Evolutionary conservation across 2,797 vertebrate genomes (phyloP), one percentile per base, ranked within the genome.

Genomic region (Lepus townsendii): DNA sequence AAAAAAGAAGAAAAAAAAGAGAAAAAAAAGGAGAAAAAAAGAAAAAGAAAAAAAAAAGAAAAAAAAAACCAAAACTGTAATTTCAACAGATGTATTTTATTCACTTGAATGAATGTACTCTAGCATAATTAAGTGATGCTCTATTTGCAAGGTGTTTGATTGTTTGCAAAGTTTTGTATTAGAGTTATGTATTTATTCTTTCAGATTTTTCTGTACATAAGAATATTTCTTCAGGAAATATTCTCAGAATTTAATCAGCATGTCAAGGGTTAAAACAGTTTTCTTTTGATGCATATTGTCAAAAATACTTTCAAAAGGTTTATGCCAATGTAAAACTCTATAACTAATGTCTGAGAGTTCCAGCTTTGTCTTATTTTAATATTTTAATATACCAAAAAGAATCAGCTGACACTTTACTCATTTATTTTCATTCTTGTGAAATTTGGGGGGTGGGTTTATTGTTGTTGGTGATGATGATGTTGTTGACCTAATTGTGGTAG

Each of bases 121-220:
- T 38, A 24, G 5, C 11, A 62, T 54, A 66, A 80, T 3, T 35
- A 26, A 80, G 32, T 76, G 12, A 47, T 63, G 66, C 0, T 3
- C 19, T 80, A 68, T 69, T 66, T 91, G 16, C 10, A 85, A 83
- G 22, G 14, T 8, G 71, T 84, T 90, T 85, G 57, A n/a, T 86
- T 82, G 9, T 86, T 83, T 95, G 6, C 26, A 85, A 72, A 77
- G 60, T 62, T 71, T 75, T 84, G 54, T 66, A 73, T 57, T 80
- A 63, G 76, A 91, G 77, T 22, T 69, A 2, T 5, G 17, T 68
- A 20, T 50, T 24, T 78, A 2, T 47, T 83, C 19, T 38, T 82
- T n/a, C 22, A 77, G 10, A 52, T 62, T 80, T 76, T 47, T 80
- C 42, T 73, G 7, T 26, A 24, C 30, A 27, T 32, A 27, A 84